phyloP scores from a whole-genome alignment of 1,140 invertebrate species.

The Dendroctonus ponderosae region DNA sequence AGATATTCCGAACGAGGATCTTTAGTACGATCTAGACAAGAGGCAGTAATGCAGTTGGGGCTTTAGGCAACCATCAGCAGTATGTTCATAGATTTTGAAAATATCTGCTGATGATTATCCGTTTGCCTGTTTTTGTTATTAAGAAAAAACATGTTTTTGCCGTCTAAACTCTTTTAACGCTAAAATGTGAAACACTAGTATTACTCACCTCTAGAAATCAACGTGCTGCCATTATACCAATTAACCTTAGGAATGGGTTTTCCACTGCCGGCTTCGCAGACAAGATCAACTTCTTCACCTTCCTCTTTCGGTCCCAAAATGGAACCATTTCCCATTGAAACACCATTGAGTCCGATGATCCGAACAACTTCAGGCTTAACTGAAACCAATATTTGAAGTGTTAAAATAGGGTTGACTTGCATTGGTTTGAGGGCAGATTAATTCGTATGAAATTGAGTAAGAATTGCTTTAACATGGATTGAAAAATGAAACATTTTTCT shows the following conservation, averaged over 20 bases:
- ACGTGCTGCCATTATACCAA: constrained; percentile 71
- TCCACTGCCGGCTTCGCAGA: constrained; percentile 70
- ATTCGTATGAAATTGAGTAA: no score
- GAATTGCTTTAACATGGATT: no score
- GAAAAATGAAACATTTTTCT: no score
- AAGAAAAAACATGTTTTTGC: neutral
- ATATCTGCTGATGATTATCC: neutral
- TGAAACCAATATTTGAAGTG: constrained; percentile 52
- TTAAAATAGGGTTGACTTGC: neutral
- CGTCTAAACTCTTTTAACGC: neutral
- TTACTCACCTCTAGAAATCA: constrained; percentile 65
- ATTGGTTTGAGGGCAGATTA: no score
- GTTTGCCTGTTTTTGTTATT: neutral
- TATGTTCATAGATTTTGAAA: neutral
- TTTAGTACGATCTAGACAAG: constrained; percentile 16
- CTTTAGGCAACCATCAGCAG: constrained; percentile 11
- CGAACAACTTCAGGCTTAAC: constrained; percentile 69
- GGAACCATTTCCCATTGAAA: constrained; percentile 56
- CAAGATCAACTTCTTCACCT: constrained; percentile 63
- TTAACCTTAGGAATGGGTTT: constrained; percentile 73
- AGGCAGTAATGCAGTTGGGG: constrained; percentile 13
- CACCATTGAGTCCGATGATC: constrained; percentile 56
- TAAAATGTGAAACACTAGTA: neutral
- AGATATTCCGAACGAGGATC: constrained; percentile 14
- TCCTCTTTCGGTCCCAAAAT: constrained; percentile 70